phyloP scores from a whole-genome alignment of 2,888 invertebrate genomes.

The Arrhopalites spinosus region DNA sequence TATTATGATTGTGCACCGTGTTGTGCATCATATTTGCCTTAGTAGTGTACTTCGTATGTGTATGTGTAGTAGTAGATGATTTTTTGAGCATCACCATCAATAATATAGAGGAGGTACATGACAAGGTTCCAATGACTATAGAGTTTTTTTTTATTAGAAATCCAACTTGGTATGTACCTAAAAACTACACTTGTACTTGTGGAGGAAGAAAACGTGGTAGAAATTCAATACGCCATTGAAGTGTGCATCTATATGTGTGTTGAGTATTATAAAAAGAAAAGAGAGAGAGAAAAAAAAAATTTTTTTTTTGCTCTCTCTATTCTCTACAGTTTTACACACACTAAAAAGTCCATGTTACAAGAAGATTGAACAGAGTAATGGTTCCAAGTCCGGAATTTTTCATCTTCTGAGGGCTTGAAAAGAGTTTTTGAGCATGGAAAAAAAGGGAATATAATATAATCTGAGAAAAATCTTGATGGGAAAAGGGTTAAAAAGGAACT shows the following conservation, averaged over 20 bases:
- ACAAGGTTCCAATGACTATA: neutral
- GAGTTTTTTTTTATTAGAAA: neutral
- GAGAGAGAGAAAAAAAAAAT: too few species aligned
- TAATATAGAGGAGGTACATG: neutral
- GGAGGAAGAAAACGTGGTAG: constrained; percentile 14
- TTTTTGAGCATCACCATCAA: neutral
- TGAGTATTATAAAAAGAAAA: constrained; percentile 20
- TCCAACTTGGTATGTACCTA: neutral
- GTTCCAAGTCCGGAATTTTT: constrained; percentile 38
- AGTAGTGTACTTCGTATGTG: constrained; percentile 5
- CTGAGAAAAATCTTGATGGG: constrained; percentile 48
- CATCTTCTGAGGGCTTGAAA: constrained; percentile 29
- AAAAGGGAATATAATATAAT: constrained; percentile 43
- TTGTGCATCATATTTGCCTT: too few species aligned
- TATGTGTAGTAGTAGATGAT: neutral
- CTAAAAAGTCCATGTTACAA: neutral
- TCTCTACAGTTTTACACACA: neutral
- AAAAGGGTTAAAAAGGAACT: constrained; percentile 45
- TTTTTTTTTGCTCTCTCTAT: constrained; percentile 25
- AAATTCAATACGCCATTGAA: constrained; percentile 47
- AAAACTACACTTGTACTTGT: neutral
- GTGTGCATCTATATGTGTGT: constrained; percentile 22
- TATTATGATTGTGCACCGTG: neutral
- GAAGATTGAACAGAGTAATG: neutral
- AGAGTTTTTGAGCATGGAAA: neutral